phyloP scores from a whole-genome alignment of 2,888 invertebrate species.

The Pollenia angustigena region DNA sequence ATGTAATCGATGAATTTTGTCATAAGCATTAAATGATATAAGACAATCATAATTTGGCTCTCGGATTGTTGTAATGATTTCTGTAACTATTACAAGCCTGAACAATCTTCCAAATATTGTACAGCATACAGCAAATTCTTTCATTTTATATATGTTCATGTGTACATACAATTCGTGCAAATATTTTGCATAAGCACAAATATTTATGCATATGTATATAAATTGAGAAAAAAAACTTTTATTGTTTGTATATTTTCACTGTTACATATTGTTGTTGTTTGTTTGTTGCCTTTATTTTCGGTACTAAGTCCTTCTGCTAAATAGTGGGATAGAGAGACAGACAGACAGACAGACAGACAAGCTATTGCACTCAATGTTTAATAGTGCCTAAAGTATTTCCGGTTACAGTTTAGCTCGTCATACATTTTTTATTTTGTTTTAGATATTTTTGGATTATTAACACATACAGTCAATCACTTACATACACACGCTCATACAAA shows the following conservation, averaged over 20 bases:
- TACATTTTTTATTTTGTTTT: no score
- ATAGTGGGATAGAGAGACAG: not conserved
- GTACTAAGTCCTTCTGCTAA: conserved; percentile 57
- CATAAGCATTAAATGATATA: no score
- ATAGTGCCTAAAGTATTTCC: conserved; percentile 64
- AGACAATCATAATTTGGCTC: no score
- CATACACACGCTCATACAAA: not conserved
- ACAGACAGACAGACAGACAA: conserved; percentile 27
- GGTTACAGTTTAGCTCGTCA: conserved; percentile 18
- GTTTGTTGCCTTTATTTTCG: conserved; percentile 39
- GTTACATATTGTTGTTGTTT: conserved; percentile 27
- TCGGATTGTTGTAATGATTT: no score
- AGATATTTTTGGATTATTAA: conserved; percentile 26
- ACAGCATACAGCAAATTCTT: no score
- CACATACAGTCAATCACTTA: not conserved
- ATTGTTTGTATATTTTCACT: conserved; percentile 27
- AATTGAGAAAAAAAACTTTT: not conserved
- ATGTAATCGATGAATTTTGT: no score
- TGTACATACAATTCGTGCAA: not conserved
- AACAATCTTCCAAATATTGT: no score
- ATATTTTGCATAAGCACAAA: not conserved
- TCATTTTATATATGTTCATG: no score
- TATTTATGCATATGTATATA: not conserved
- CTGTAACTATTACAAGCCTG: no score
- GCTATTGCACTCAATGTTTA: conserved; percentile 70